Percentiles rank a stretch among this genome's conserved stretches.
Conservation (phyloP, 2,113 vertebrate genomes). For the Archocentrus centrarchus region DNA sequence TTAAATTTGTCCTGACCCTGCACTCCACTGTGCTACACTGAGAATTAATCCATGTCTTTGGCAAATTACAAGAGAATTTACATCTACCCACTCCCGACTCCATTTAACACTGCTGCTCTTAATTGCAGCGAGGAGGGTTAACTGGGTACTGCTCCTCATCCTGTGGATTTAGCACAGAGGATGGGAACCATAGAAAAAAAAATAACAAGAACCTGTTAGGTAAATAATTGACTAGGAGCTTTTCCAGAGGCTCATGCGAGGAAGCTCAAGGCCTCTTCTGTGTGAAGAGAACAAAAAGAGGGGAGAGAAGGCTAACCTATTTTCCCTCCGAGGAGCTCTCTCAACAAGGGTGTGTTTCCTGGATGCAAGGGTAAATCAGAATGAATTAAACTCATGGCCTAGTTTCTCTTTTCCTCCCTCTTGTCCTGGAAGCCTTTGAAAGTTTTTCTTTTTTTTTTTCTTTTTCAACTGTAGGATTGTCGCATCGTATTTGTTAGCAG, state of each 20-base stretch:
- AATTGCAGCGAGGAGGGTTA: conserved; percentile 41
- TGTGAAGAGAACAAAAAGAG: conserved; percentile 24
- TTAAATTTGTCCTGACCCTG: conserved; percentile 17
- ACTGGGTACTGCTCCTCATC: conserved; percentile 30
- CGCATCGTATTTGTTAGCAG: conserved; percentile 33
- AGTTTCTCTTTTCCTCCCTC: conserved; percentile 44
- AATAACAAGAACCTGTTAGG: conserved; percentile 16
- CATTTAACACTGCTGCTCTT: conserved; percentile 21
- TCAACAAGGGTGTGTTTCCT: conserved; percentile 61
- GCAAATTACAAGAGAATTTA: conserved; percentile 50
- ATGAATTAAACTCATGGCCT: conserved; percentile 63
- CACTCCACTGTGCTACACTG: background rate
- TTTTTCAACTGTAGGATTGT: conserved; percentile 40
- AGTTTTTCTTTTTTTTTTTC: conserved; percentile 2
- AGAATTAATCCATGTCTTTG: conserved; percentile 43
- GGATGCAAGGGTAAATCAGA: conserved; percentile 64
- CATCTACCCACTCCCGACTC: conserved; percentile 21
- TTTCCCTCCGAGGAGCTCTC: conserved; percentile 50
- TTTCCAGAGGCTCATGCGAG: conserved; percentile 32
- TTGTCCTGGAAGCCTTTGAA: conserved; percentile 64
- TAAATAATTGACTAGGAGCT: conserved; percentile 59
- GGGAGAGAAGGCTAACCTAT: conserved; percentile 47
- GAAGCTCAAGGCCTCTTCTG: conserved; percentile 50
- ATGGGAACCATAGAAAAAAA: conserved; percentile 4
- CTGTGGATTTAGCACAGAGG: conserved; percentile 6